phyloP scores from a whole-genome alignment of 2,113 vertebrate genomes.

The Pachycephala philippinensis region DNA sequence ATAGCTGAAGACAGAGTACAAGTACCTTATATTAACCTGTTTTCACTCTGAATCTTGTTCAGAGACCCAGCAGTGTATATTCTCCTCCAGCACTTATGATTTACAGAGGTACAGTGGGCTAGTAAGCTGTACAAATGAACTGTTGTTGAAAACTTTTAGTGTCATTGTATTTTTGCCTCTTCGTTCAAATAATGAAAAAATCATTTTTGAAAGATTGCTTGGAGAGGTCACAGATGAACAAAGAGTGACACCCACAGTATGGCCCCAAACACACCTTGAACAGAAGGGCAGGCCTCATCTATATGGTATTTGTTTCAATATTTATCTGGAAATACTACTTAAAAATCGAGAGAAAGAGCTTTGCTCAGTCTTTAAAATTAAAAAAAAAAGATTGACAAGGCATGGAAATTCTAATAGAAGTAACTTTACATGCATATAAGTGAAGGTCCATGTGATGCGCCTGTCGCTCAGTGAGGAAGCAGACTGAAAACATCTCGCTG shows the following conservation, averaged over 20 bases:
- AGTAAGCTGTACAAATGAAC: not conserved
- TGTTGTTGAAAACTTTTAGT: not conserved
- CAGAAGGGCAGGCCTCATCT: not conserved
- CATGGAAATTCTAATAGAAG: not conserved
- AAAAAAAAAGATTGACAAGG: not conserved
- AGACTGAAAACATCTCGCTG: not conserved
- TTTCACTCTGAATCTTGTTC: not conserved
- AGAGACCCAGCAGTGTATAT: not conserved
- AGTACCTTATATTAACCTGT: not conserved
- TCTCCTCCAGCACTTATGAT: not conserved
- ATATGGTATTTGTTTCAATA: not conserved
- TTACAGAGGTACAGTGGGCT: not conserved
- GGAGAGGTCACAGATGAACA: not conserved
- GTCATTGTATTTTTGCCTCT: not conserved
- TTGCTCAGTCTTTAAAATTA: not conserved
- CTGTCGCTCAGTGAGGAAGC: not conserved
- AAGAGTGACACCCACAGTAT: not conserved
- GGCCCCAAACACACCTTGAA: not conserved
- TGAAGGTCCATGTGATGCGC: not conserved
- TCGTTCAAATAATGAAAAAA: not conserved
- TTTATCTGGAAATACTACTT: not conserved
- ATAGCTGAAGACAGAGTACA: not conserved
- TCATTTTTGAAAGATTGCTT: not conserved
- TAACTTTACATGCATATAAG: accelerated
- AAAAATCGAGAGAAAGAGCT: not conserved